Conservation (phyloP, 2,113 vertebrate genomes). For the Beaufortia kweichowensis region DNA sequence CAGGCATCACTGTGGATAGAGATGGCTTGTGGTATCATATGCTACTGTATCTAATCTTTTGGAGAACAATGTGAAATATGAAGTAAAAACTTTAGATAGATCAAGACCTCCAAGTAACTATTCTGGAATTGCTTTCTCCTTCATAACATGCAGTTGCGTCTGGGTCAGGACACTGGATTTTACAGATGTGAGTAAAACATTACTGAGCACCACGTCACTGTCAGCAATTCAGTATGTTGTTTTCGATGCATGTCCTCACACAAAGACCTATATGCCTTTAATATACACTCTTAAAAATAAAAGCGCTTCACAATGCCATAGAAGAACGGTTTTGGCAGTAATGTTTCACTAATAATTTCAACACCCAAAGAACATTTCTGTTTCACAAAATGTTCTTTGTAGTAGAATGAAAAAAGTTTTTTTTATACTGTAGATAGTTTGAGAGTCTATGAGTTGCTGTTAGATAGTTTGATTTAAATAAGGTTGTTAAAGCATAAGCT, state of each 20-base stretch:
- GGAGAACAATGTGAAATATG: not conserved
- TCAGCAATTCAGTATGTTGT: not conserved
- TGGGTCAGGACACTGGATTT: conserved; percentile 1
- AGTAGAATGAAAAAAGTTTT: too few species aligned
- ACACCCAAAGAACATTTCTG: too few species aligned
- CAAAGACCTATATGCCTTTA: too few species aligned
- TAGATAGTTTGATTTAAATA: too few species aligned
- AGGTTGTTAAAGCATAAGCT: too few species aligned
- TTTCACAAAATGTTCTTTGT: too few species aligned
- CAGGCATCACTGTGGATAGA: not conserved
- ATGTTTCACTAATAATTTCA: too few species aligned
- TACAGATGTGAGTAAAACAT: not conserved
- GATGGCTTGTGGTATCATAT: not conserved
- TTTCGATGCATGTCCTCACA: not conserved
- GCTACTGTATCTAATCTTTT: not conserved
- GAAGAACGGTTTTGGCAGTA: too few species aligned
- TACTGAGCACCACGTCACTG: not conserved
- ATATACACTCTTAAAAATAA: too few species aligned
- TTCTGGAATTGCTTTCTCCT: conserved; percentile 1
- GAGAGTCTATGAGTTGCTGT: too few species aligned
- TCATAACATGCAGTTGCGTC: not conserved
- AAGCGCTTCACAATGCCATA: too few species aligned
- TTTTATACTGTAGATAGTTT: too few species aligned
- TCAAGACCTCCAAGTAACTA: conserved; percentile 7
- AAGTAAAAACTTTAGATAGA: not conserved